phyloP scores from a whole-genome alignment of 2,113 vertebrate species.

The Actenoides hombroni region DNA sequence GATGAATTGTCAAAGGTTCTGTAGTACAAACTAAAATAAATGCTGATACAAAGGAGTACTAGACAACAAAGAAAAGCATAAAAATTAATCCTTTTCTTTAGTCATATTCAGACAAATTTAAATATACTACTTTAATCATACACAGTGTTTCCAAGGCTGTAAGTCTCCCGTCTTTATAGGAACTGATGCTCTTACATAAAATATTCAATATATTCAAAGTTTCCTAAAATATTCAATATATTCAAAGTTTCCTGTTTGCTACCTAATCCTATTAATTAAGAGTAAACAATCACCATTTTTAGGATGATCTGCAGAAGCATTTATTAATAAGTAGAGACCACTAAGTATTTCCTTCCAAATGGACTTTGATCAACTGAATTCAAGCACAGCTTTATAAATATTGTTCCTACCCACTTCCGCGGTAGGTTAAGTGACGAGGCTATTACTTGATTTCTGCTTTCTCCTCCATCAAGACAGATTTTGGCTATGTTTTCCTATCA shows the following conservation, averaged over 20 bases:
- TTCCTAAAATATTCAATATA: not conserved
- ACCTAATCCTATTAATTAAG: not conserved
- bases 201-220: not conserved
- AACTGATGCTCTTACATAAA: not conserved
- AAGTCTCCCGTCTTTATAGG: not conserved
- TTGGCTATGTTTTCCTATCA: not conserved
- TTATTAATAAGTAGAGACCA: not conserved
- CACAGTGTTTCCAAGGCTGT: rapidly evolving
- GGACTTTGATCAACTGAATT: not conserved
- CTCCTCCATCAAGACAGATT: not conserved
- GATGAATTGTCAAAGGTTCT: not conserved
- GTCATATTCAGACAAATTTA: not conserved
- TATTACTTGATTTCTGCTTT: not conserved
- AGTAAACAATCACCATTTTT: not conserved
- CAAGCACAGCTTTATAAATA: not conserved
- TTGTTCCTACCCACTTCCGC: not conserved
- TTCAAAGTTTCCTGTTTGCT: not conserved
- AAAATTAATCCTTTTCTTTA: not conserved
- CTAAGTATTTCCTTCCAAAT: not conserved
- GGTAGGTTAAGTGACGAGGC: not conserved
- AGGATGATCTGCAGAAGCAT: not conserved
- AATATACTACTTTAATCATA: not conserved
- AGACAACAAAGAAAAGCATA: not conserved
- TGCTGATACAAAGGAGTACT: not conserved
- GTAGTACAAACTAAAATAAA: not conserved